phyloP scores from a whole-genome alignment of 2,888 invertebrate species.

The Mylabris sibirica region DNA sequence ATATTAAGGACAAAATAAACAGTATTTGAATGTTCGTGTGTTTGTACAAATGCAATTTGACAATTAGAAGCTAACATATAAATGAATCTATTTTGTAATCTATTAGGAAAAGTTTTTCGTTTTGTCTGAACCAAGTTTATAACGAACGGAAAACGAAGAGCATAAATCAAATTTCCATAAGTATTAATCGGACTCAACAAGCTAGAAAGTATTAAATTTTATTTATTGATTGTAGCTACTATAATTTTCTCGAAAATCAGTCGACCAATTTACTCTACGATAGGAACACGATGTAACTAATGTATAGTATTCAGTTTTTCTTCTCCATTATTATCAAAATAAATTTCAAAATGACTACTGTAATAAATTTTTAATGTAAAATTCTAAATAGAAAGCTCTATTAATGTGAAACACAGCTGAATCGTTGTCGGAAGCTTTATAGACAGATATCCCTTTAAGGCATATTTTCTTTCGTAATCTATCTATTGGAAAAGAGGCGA shows the following conservation, averaged over 20 bases:
- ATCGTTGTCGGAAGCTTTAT: constrained; percentile 2
- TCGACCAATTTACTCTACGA: not conserved
- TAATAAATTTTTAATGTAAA: constrained; percentile 1
- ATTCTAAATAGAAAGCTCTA: not conserved
- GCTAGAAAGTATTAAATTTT: constrained; percentile 2
- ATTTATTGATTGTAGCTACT: constrained; percentile 7
- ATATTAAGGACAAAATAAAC: not conserved
- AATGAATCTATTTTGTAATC: not conserved
- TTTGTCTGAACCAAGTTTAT: not conserved
- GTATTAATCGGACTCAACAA: constrained; percentile 5
- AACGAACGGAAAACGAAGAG: not conserved
- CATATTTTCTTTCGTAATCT: not conserved
- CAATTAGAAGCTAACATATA: not conserved
- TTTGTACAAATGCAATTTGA: not conserved
- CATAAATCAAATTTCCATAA: constrained; percentile 3
- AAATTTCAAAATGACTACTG: constrained; percentile 5
- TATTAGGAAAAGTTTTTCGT: not conserved
- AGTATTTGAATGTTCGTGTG: not conserved
- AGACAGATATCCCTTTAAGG: not conserved
- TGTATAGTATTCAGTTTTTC: too few species aligned
- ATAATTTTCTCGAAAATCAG: constrained; percentile 3
- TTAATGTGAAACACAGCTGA: not conserved
- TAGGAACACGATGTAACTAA: constrained; percentile 3
- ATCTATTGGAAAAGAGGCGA: not conserved
- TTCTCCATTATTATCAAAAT: not conserved